Conservation (phyloP, 2,888 invertebrate genomes). For the Metellina segmentata region DNA sequence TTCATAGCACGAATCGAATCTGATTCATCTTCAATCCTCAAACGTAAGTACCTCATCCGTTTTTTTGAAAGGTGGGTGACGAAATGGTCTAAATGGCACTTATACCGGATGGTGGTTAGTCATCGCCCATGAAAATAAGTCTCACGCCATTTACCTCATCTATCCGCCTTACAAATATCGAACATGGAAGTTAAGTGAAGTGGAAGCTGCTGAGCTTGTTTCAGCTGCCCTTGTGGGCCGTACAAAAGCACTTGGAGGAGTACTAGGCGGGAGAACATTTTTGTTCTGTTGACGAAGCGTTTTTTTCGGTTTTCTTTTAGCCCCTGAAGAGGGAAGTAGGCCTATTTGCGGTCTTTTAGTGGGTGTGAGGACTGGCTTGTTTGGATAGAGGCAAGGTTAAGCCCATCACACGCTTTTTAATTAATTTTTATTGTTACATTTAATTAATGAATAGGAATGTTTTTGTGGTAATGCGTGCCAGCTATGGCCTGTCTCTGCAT, state of each 20-base stretch:
- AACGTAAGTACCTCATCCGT: conserved; percentile 4
- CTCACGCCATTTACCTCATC: not conserved
- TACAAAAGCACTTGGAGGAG: conserved; percentile 7
- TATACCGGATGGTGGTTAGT: conserved; percentile 1
- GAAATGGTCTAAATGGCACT: not conserved
- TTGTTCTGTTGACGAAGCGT: conserved; percentile 14
- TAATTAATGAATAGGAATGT: too few species aligned
- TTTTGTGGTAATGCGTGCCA: too few species aligned
- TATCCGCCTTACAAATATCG: conserved; percentile 2
- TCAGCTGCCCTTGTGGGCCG: conserved; percentile 1
- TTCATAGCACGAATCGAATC: not conserved
- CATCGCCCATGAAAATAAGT: not conserved
- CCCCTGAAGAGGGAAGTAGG: conserved; percentile 47
- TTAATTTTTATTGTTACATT: not conserved
- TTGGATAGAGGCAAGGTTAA: conserved; percentile 20
- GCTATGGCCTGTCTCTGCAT: too few species aligned
- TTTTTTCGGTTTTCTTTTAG: conserved; percentile 7
- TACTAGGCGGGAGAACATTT: not conserved
- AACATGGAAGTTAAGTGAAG: conserved; percentile 10
- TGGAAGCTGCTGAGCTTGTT: not conserved
- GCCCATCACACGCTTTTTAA: conserved; percentile 5
- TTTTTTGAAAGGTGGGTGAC: conserved; percentile 1
- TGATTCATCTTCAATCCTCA: not conserved
- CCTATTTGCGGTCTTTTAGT: conserved; percentile 48
- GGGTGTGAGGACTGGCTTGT: not conserved